Evolutionary conservation across 1,140 invertebrate species (phyloP), one percentile per base, ranked within the genome.

Genomic region (Drosophila sp.): DNA sequence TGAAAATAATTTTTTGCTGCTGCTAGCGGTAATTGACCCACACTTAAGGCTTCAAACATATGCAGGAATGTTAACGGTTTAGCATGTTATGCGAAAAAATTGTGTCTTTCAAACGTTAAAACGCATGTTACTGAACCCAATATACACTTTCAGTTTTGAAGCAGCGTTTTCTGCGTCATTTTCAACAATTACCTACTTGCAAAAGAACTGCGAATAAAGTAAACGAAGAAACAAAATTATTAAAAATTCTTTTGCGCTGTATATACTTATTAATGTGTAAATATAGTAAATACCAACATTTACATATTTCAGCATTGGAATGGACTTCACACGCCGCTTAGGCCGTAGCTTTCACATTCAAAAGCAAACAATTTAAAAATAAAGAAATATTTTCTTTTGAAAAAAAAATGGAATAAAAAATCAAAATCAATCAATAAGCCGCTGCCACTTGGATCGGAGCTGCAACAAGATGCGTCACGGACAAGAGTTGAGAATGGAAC

Each of bases 211-310:
- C 17, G 17, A 17, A 17, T 17, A 17, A 17, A 17, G 17, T 17
- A 17, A 17, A 17, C 17, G 17, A 17, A 17, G 17, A 17, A 17
- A 17, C 17, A 17, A 17, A 17, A 17, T 17, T 17, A 17, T 17
- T 17, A 17, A 17, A 17, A 84, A 81, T 78, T 78, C 72, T 72
- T 85, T 41, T 23, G 35, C 71, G 38, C 57, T 60, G 54, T 61
- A 29, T n/a, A 38, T 29, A 56, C 30, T 23, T 40, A n/a, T 40
- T 55, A 85, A 30, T 30, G 30, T 2, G 2, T 69, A 61, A 62
- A 80, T 85, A 56, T n/a, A n/a, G n/a, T n/a, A n/a, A 58, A 70
- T 72, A 74, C 77, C 76, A 70, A 84, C 72, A 78, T 85, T 66
- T 68, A 64, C 69, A 75, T 67, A 56, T 11, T 55, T 55, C 25